These are phyloP conservation scores for Himalopsyche tibetana DNA, from an alignment of 2,888 invertebrate species.

Conservation along the genomic window DNA sequence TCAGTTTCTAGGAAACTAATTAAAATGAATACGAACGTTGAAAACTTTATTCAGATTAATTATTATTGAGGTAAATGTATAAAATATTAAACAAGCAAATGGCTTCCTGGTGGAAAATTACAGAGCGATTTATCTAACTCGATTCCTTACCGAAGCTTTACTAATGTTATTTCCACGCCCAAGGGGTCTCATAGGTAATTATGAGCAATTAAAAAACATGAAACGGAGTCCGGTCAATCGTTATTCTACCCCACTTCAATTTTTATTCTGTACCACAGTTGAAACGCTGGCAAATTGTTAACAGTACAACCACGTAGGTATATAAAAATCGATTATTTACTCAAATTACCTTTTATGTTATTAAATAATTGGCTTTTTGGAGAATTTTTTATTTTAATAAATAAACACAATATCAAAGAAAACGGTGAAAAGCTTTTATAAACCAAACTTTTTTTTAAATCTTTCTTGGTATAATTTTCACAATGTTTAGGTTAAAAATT, in stretches of 20 bases:
- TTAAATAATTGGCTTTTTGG: too few species aligned
- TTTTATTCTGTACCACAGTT: not conserved
- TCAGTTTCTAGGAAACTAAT: too few species aligned
- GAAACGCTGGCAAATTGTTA: not conserved
- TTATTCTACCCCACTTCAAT: not conserved
- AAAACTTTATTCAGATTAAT: not conserved
- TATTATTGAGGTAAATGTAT: not conserved
- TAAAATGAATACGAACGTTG: not conserved
- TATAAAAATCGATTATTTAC: too few species aligned
- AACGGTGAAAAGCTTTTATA: too few species aligned
- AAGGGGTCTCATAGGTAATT: conserved; percentile 32
- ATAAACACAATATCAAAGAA: too few species aligned
- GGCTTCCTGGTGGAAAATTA: not conserved
- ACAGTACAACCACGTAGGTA: too few species aligned
- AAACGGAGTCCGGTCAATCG: conserved; percentile 36
- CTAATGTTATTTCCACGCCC: conserved; percentile 33
- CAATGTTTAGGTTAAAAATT: too few species aligned
- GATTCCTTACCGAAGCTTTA: conserved; percentile 20
- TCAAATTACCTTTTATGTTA: too few species aligned
- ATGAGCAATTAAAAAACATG: conserved; percentile 42
- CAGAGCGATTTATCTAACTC: conserved; percentile 23
- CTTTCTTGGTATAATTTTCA: too few species aligned
- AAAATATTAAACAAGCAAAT: conserved; percentile 3
- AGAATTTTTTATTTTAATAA: too few species aligned
- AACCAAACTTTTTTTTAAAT: too few species aligned